These are phyloP conservation scores for Ageneiosus marmoratus DNA, from an alignment of 2,113 vertebrate species.

Conservation along the genomic window DNA sequence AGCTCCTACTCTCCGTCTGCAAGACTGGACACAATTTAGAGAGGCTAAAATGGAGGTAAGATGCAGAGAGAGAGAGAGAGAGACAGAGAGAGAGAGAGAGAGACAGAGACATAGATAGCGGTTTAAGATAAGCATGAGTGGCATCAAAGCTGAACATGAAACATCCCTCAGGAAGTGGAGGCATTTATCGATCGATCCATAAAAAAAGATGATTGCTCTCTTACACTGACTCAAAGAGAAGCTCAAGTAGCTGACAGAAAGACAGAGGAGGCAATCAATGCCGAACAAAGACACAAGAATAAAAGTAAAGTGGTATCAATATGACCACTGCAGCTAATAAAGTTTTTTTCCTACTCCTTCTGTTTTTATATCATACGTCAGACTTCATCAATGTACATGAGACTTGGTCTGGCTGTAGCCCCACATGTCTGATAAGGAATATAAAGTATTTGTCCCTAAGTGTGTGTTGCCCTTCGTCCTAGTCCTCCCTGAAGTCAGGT, in stretches of 20 bases:
- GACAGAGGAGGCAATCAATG: neutral
- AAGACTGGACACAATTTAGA: neutral
- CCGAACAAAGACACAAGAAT: neutral
- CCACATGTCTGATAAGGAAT: too few relatives aligned
- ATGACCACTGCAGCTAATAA: too few relatives aligned
- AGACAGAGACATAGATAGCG: neutral
- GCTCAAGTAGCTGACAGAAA: neutral
- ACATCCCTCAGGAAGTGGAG: neutral
- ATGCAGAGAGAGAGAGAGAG: neutral
- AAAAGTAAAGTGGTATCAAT: constrained; percentile 18
- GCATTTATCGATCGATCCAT: neutral
- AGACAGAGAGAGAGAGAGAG: neutral
- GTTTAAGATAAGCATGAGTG: neutral
- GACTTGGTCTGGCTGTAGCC: too few relatives aligned
- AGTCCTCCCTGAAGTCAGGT: too few relatives aligned
- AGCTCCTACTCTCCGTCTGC: neutral
- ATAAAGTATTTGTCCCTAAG: too few relatives aligned
- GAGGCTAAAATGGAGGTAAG: neutral
- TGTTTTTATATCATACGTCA: too few relatives aligned
- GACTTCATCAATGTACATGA: too few relatives aligned
- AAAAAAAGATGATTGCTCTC: neutral
- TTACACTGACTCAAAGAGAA: neutral
- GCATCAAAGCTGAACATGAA: neutral
- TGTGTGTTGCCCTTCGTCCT: too few relatives aligned
- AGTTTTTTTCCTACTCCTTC: too few relatives aligned